Evolutionary conservation across 2,888 invertebrate genomes (phyloP).

Genomic region (Pollenia amentaria): DNA sequence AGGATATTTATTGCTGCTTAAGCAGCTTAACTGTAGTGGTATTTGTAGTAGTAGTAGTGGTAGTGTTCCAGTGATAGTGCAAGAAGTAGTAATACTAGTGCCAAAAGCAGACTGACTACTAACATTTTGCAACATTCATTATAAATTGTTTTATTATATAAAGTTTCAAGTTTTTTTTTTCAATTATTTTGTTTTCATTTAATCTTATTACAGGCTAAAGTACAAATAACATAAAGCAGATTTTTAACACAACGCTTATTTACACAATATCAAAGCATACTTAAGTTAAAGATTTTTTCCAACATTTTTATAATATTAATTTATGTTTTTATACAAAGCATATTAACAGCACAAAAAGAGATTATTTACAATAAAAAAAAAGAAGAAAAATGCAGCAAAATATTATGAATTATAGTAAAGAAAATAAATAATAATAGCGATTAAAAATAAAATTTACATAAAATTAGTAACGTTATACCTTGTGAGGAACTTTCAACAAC

Average conservation of each 20-base stretch:
- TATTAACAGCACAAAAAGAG: constrained; percentile 7
- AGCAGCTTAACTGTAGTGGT: constrained; percentile 45
- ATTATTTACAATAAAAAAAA: background rate
- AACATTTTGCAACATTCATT: constrained; percentile 31
- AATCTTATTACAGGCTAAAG: constrained; percentile 29
- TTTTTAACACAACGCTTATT: constrained; percentile 45
- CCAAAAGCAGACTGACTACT: background rate
- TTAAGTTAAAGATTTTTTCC: constrained; percentile 26
- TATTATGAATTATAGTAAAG: background rate
- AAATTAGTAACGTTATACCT: too few relatives aligned
- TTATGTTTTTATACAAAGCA: background rate
- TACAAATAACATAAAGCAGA: constrained; percentile 29
- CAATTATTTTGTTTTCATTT: constrained; percentile 31
- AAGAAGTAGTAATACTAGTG: background rate
- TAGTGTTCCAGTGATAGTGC: too few relatives aligned
- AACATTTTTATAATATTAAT: constrained; percentile 5
- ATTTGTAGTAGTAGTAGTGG: constrained; percentile 22
- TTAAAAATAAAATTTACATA: too few relatives aligned
- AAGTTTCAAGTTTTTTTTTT: background rate
- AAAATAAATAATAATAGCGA: too few relatives aligned
- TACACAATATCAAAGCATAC: constrained; percentile 57
- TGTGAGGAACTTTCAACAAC: too few relatives aligned
- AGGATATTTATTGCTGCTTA: constrained; percentile 53
- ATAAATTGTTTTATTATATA: constrained; percentile 47
- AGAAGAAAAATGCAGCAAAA: background rate